Evolutionary conservation across 2,797 vertebrate species (phyloP).

Genomic region (Alca torda): DNA sequence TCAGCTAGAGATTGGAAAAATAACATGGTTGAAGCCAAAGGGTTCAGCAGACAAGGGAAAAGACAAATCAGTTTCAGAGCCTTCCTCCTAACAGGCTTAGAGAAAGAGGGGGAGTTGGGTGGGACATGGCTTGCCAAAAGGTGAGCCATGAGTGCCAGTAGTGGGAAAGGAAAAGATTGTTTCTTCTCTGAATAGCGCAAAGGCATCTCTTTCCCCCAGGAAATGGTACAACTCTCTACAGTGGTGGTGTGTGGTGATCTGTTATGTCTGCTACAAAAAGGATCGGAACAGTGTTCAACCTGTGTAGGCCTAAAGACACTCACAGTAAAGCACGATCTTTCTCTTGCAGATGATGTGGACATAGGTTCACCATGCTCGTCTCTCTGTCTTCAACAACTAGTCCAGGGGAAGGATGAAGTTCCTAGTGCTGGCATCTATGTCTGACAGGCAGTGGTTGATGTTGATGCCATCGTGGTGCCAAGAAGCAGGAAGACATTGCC

Average conservation of each 20-base stretch:
- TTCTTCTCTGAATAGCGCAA: background rate
- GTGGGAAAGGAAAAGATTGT: background rate
- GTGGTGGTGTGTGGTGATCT: background rate
- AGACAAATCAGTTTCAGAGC: background rate
- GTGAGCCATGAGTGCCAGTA: background rate
- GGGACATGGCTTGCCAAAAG: background rate
- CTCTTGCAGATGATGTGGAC: background rate
- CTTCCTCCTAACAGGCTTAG: background rate
- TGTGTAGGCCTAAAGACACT: background rate
- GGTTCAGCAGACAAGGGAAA: background rate
- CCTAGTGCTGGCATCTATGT: background rate
- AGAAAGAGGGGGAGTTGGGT: background rate
- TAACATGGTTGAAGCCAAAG: background rate
- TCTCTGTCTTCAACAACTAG: background rate
- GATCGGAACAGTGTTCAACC: background rate
- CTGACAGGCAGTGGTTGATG: background rate
- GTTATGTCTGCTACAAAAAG: background rate
- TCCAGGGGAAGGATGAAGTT: background rate
- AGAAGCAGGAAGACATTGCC: background rate
- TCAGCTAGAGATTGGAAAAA: background rate
- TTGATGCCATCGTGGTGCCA: background rate
- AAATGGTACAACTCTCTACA: background rate
- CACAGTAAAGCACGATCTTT: rapidly evolving
- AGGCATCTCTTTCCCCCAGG: background rate
- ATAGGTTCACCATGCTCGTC: background rate